Evolutionary conservation across 2,888 invertebrate species (phyloP), one percentile per base, ranked within the genome.

Genomic region (Acanthosepion lycidas): DNA sequence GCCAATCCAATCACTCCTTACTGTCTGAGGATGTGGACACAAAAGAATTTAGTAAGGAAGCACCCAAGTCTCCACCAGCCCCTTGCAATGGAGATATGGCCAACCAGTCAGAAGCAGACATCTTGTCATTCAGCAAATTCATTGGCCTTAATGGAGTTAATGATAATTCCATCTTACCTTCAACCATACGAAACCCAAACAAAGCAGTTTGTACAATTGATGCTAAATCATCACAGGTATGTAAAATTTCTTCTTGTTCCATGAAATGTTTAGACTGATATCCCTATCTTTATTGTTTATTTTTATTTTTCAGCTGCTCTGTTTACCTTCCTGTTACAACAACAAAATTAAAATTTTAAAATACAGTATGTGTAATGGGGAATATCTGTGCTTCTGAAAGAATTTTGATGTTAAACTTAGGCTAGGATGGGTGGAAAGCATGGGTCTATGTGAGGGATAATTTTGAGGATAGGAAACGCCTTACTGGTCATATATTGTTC

Each of bases 191-290:
- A 94, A 98, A 98, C 97, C 98, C 98, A 5, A 98, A 98, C 97
- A 98, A 98, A 96, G 98, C 98, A 94, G 98, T 98, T 6, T 98
- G 98, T 96, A 98, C 98, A 55, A 98, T 98, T 95, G 98, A 98
- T 97, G 98, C 98, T 18, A 98, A 98, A 95, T 98, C 98, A 64
- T 98, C 98, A 48, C 98, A 98, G 98, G 98, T 98, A 96, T 95
- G 96, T 93, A 15, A 15, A 78, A 23, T 92, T 93, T n/a, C 78
- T 78, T 28, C n/a, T 78, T 78, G 6, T 12, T 78, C 78, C 12
- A n/a, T n/a, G 12, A 78, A 78, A 4, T 28, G 51, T 51, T 51
- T 51, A 51, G 51, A 51, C 51, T 51, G 4, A 51, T 51, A 51
- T 12, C 51, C 0, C 4, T 51, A 51, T 51, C 51, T 51, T 51